Base-by-base conservation (phyloP, 2,888 invertebrate genomes). In the Protodeltote pygarga region DNA sequence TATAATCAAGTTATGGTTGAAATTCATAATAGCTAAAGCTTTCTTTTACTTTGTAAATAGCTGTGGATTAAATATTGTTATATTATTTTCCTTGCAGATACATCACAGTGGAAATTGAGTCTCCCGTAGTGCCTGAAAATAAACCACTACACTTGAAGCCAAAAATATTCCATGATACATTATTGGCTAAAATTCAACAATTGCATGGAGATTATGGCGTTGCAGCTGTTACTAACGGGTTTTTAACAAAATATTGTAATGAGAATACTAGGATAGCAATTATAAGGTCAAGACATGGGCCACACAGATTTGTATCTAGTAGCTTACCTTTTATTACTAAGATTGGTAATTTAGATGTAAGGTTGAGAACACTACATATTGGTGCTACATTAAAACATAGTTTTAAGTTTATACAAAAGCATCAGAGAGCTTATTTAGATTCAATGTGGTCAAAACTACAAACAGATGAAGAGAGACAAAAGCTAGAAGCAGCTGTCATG, bases 311-410 rank as follows among this genome's bases (percentile, higher is more conserved):
- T 79, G 91, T 97, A 0, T 89, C 95, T 0, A 95, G 95, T 73
- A 87, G 93, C 49, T 71, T 97, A 58, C 96, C 97, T 8, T 92
- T 94, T 64, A 92, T 97, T 35, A 95, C 93, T n/a, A 90, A 93
- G 71, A 88, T 97, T 25, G 94, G 94, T 5, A 93, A 93, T 15
- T 89, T 94, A 53, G 84, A 89, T 34, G 95, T 95, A 0, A 90
- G 85, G 38, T 79, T 96, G 14, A 93, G 93, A 35, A 95, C 95
- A 10, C 79, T 97, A 3, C 96, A 96, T 79, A 92, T 94, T 1
- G 96, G 96, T 13, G 97, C 96, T 2, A 96, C 97, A 9, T 91
- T 97, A 38, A 95, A 94, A 81, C 95, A 97, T 59, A 96, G 96
- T 82, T 96, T 95, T 74, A 93, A 94, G 64, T 96, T 95, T 74